These are phyloP conservation scores for Drosophila prosaltans DNA, from an alignment of 1,140 invertebrate genomes.

Conservation along the genomic window DNA sequence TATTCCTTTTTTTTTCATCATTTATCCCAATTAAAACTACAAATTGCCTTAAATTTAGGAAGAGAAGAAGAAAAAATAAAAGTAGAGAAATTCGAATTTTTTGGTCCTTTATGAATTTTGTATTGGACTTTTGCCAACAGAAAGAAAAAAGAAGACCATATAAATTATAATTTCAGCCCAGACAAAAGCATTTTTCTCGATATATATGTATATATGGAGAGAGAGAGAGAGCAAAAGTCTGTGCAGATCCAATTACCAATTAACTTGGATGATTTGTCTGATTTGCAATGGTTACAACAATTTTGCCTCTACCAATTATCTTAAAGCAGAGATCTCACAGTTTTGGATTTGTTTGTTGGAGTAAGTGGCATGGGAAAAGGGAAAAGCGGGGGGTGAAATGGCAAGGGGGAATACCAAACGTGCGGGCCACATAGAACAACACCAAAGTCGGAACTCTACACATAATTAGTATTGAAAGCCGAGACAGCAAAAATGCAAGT, in stretches of 20 bases:
- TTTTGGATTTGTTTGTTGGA: slow-evolving; percentile 5
- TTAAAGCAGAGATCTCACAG: slow-evolving; percentile 6
- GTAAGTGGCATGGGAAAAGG: neutral
- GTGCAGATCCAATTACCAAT: slow-evolving; percentile 56
- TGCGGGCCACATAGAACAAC: slow-evolving; percentile 30
- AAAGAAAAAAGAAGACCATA: neutral
- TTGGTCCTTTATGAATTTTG: neutral
- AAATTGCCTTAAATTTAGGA: neutral
- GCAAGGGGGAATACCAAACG: slow-evolving; percentile 39
- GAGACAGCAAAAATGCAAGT: slow-evolving; percentile 67
- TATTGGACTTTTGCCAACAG: neutral
- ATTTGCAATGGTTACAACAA: slow-evolving; percentile 50
- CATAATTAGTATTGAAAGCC: slow-evolving; percentile 65
- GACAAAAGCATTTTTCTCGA: slow-evolving; percentile 1
- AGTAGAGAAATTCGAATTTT: neutral
- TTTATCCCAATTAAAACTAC: neutral
- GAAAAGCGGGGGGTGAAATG: too few species aligned
- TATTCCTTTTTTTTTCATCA: neutral
- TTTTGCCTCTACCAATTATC: slow-evolving; percentile 38
- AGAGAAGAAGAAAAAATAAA: neutral
- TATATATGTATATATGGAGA: slow-evolving; percentile 8
- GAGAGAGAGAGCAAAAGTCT: neutral
- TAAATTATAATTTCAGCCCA: slow-evolving; percentile 6
- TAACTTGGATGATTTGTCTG: slow-evolving; percentile 59
- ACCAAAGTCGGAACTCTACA: slow-evolving; percentile 45